A percentile compares a stretch with the other conserved stretches of the same genome.
These are phyloP conservation scores for Selenia dentaria DNA, from an alignment of 2,888 invertebrate genomes.

Conservation along the genomic window DNA sequence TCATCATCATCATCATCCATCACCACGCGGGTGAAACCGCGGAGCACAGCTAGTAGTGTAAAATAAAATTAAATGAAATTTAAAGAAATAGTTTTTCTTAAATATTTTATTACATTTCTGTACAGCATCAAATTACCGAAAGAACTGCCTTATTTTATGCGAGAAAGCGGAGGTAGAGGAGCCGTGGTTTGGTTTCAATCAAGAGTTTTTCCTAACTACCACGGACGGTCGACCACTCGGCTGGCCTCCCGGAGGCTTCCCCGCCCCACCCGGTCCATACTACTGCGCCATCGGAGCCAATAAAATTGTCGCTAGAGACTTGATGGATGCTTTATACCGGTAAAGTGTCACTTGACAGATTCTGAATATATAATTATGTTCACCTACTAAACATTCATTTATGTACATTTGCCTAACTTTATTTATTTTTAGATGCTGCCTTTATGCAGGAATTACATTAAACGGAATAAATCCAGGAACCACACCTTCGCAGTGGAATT, in stretches of 20 bases:
- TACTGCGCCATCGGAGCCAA: constrained; percentile 94
- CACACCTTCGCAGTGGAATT: constrained; percentile 91
- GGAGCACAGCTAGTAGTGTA: too few species aligned
- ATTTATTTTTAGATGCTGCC: constrained; percentile 87
- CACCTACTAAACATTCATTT: too few species aligned
- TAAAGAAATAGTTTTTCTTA: too few species aligned
- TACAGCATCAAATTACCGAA: constrained; percentile 64
- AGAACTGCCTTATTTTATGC: constrained; percentile 76
- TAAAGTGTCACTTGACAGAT: constrained; percentile 26
- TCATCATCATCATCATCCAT: too few species aligned
- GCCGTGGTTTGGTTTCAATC: constrained; percentile 91
- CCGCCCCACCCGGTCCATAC: constrained; percentile 90
- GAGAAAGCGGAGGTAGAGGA: constrained; percentile 84
- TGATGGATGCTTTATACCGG: constrained; percentile 91
- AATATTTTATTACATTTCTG: too few species aligned
- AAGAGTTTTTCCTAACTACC: constrained; percentile 79
- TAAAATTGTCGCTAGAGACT: constrained; percentile 91
- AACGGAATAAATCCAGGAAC: constrained; percentile 93
- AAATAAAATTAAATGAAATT: too few species aligned
- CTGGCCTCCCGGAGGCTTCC: constrained; percentile 89
- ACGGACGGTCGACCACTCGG: constrained; percentile 87
- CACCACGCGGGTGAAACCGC: too few species aligned
- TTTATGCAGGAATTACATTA: constrained; percentile 91
- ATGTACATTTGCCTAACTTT: too few species aligned
- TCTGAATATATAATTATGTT: too few species aligned